A percentile compares a stretch with the other conserved stretches of the same genome.
Conservation (phyloP, 2,888 invertebrate species). For the Drosophila conformis region DNA sequence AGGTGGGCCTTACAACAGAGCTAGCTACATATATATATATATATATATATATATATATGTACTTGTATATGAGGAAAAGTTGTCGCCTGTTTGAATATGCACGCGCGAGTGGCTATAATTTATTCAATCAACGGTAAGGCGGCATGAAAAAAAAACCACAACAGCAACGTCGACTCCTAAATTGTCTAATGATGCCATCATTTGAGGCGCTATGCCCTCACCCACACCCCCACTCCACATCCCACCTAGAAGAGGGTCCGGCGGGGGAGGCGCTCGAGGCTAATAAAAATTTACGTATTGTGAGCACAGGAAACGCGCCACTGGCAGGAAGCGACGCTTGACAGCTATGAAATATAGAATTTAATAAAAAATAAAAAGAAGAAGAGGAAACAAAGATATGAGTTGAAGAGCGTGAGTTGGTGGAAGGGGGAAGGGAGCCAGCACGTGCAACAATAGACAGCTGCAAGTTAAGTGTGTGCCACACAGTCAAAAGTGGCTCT, state of each 20-base stretch:
- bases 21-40: constrained; percentile 16
- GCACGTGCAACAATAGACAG: constrained; percentile 41
- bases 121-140: constrained; percentile 73
- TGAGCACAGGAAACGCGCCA: constrained; percentile 47
- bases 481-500: constrained; percentile 17
- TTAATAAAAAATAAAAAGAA: constrained; percentile 32
- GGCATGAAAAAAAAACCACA: constrained; percentile 24
- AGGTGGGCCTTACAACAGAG: constrained; percentile 9
- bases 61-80: constrained; percentile 45
- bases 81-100: constrained; percentile 59
- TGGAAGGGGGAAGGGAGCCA: not conserved
- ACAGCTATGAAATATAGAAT: constrained; percentile 69
- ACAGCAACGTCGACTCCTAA: constrained; percentile 58
- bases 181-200: constrained; percentile 81
- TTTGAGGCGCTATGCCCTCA: constrained; percentile 37
- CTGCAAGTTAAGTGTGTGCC: constrained; percentile 18
- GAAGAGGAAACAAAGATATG: constrained; percentile 29
- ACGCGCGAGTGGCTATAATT: constrained; percentile 75
- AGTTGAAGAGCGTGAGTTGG: not conserved
- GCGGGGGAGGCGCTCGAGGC: constrained; percentile 25
- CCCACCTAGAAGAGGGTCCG: not conserved
- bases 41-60: constrained; percentile 15
- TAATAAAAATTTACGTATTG: constrained; percentile 74
- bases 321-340: constrained; percentile 75
- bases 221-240: not conserved